These are phyloP conservation scores for Molorchus minor DNA, from an alignment of 2,888 invertebrate species.

Conservation along the genomic window DNA sequence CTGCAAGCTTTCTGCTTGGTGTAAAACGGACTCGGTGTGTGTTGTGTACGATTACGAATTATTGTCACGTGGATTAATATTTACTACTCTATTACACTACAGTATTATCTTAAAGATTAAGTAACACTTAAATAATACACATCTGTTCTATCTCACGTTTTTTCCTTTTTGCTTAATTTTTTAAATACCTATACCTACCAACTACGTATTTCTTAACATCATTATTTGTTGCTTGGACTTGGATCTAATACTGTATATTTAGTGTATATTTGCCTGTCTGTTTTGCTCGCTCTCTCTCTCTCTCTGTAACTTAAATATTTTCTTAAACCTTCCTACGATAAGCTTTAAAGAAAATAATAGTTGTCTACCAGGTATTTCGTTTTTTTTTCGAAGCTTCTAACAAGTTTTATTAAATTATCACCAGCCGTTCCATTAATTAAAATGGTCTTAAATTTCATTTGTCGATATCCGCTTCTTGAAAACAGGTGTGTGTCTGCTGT, in stretches of 20 bases:
- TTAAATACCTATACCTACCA: too few species aligned
- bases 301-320: constrained; percentile 28
- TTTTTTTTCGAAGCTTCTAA: constrained; percentile 33
- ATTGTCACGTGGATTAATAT: constrained; percentile 26
- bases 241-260: constrained; percentile 12
- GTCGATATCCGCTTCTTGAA: constrained; percentile 4
- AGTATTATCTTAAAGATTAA: constrained; percentile 12
- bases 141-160: background rate
- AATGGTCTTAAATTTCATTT: constrained; percentile 30
- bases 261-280: constrained; percentile 35
- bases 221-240: constrained; percentile 8
- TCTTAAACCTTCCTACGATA: constrained; percentile 21
- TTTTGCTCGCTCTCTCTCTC: constrained; percentile 28
- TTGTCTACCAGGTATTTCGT: constrained; percentile 31
- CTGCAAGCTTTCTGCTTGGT: constrained; percentile 37
- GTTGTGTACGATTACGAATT: constrained; percentile 25
- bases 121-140: background rate
- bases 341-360: constrained; percentile 19
- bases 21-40: constrained; percentile 26
- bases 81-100: background rate
- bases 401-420: constrained; percentile 49
- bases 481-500: constrained; percentile 39
- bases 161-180: too few species aligned
- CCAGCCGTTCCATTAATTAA: constrained; percentile 44
- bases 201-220: background rate